phyloP scores from a whole-genome alignment of 1,140 invertebrate genomes.

The Lithobius niger region DNA sequence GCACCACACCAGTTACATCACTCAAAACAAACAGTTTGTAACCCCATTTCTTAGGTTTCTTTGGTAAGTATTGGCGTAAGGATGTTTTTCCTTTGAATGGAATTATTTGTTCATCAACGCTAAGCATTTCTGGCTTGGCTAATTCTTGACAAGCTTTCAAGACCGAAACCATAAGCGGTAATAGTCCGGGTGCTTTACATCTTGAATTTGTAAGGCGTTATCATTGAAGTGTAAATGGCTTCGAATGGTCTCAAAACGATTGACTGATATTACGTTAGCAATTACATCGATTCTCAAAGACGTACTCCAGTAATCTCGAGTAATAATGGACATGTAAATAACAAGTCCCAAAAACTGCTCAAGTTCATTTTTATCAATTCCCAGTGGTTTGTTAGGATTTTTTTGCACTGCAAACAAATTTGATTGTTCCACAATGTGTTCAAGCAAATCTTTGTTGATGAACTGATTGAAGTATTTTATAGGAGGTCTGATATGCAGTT shows the following conservation, averaged over 20 bases:
- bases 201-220: not conserved
- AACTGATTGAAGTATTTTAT: not conserved
- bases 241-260: not conserved
- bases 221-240: not conserved
- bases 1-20: constrained; percentile 15
- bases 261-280: not conserved
- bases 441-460: not conserved
- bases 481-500: no score
- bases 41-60: constrained; percentile 21
- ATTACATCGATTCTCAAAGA: not conserved
- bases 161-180: not conserved
- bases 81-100: constrained; percentile 17
- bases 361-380: not conserved
- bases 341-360: not conserved
- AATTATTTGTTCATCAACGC: constrained; percentile 16
- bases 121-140: not conserved
- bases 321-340: not conserved
- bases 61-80: constrained; percentile 16
- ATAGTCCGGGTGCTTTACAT: not conserved
- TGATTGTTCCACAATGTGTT: not conserved
- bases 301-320: not conserved
- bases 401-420: not conserved
- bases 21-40: constrained; percentile 17
- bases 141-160: not conserved
- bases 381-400: not conserved